phyloP scores from a whole-genome alignment of 2,797 vertebrate genomes.

The Lepilemur ruficaudatus region DNA sequence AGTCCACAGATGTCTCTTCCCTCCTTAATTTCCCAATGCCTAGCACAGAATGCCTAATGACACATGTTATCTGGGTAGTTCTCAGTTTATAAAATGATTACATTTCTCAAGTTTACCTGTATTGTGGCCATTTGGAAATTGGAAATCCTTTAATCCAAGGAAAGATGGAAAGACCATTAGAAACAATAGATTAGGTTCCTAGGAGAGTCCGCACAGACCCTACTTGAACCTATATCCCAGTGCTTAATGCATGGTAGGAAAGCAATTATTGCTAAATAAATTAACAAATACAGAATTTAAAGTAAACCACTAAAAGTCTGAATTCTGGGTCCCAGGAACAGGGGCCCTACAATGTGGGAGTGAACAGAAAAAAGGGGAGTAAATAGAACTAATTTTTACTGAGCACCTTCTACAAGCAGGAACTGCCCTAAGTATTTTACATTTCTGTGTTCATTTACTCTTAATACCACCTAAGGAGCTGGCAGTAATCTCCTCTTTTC shows the following conservation, averaged over 20 bases:
- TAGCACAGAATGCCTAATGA: not conserved
- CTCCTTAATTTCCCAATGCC: not conserved
- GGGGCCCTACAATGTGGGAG: not conserved
- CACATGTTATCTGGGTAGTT: not conserved
- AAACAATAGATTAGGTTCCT: constrained; percentile 5
- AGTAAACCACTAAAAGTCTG: not conserved
- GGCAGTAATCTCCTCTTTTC: not conserved
- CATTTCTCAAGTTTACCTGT: constrained; percentile 27
- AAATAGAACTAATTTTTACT: not conserved
- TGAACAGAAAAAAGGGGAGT: not conserved
- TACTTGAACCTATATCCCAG: not conserved
- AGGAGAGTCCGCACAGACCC: not conserved
- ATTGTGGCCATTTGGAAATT: not conserved
- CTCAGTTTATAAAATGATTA: not conserved
- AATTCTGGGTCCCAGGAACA: not conserved
- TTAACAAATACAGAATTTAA: constrained; percentile 1
- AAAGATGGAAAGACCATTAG: constrained; percentile 25
- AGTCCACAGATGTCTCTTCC: not conserved
- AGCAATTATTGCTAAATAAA: not conserved
- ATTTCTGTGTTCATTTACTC: not conserved
- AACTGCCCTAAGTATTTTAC: not conserved
- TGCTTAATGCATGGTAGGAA: not conserved
- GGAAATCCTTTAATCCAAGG: not conserved
- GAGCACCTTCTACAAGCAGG: not conserved
- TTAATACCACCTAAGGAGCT: not conserved